phyloP scores from a whole-genome alignment of 2,888 invertebrate species.

The Hyposoter dolosus region DNA sequence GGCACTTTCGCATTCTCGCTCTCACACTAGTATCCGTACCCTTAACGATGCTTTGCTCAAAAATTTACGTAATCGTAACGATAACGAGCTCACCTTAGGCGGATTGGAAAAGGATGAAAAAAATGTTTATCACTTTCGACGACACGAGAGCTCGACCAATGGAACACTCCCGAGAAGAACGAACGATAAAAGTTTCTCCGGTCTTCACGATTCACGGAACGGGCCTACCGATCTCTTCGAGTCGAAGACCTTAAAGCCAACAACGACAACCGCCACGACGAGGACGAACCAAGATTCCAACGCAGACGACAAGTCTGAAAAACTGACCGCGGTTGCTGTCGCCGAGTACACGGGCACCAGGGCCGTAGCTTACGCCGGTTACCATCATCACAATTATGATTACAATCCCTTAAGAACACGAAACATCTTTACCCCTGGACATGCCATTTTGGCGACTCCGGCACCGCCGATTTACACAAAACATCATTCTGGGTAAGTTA shows the following conservation, averaged over 20 bases:
- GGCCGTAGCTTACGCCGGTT: slow-evolving; percentile 75
- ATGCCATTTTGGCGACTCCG: slow-evolving; percentile 51
- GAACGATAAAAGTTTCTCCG: slow-evolving; percentile 32
- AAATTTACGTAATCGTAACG: slow-evolving; percentile 48
- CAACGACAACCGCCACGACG: slow-evolving; percentile 43
- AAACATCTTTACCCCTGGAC: slow-evolving; percentile 42
- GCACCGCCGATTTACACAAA: slow-evolving; percentile 76
- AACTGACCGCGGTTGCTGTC: slow-evolving; percentile 74
- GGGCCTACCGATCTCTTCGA: slow-evolving; percentile 37
- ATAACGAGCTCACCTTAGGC: not conserved
- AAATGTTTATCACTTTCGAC: slow-evolving; percentile 34
- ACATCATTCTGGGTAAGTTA: slow-evolving; percentile 81
- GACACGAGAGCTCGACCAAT: slow-evolving; percentile 15
- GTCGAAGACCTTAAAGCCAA: slow-evolving; percentile 52
- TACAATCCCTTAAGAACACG: slow-evolving; percentile 55
- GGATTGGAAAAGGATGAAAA: slow-evolving; percentile 3
- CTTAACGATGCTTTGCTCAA: slow-evolving; percentile 39
- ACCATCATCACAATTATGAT: slow-evolving; percentile 72
- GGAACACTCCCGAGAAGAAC: slow-evolving; percentile 13
- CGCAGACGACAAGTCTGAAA: slow-evolving; percentile 68
- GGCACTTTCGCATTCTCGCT: slow-evolving; percentile 10
- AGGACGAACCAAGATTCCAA: slow-evolving; percentile 46
- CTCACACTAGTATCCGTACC: slow-evolving; percentile 10
- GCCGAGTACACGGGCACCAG: slow-evolving; percentile 75
- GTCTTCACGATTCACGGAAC: slow-evolving; percentile 8